phyloP scores from a whole-genome alignment of 2,113 vertebrate genomes.

The Gallinago jamesoni region DNA sequence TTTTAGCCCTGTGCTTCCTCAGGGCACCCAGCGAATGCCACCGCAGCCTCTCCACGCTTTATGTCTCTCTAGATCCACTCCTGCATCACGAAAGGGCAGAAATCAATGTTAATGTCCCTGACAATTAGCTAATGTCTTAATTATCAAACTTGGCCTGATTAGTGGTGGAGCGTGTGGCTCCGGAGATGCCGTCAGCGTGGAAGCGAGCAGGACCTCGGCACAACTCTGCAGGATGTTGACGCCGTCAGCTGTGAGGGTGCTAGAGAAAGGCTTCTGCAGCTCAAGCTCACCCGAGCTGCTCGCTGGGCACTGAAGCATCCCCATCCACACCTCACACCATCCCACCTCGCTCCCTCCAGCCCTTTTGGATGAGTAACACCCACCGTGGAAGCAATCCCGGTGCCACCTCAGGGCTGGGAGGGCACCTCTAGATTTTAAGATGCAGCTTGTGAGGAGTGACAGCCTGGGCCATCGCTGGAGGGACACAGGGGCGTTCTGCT shows the following conservation, averaged over 20 bases:
- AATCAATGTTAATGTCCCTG: slow-evolving; percentile 71
- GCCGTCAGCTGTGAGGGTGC: not conserved
- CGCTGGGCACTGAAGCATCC: not conserved
- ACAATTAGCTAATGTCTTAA: slow-evolving; percentile 75
- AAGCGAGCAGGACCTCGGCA: not conserved
- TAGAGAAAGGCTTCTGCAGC: not conserved
- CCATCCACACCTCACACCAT: not conserved
- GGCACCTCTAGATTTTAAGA: not conserved
- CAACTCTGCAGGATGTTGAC: not conserved
- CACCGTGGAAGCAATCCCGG: rapidly evolving
- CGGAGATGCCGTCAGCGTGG: not conserved
- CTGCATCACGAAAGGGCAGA: slow-evolving; percentile 58
- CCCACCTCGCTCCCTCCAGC: not conserved
- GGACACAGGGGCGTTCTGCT: rapidly evolving
- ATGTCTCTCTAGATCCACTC: not conserved
- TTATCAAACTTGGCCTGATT: slow-evolving; percentile 57
- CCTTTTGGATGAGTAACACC: not conserved
- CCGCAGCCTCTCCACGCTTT: not conserved
- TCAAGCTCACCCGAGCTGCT: not conserved
- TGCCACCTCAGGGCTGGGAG: not conserved
- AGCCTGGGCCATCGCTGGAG: not conserved
- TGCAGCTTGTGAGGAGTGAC: rapidly evolving
- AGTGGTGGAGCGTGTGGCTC: not conserved
- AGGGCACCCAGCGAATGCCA: not conserved
- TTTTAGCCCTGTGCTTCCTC: not conserved